phyloP scores from a whole-genome alignment of 2,797 vertebrate species.

The Tapirus indicus region DNA sequence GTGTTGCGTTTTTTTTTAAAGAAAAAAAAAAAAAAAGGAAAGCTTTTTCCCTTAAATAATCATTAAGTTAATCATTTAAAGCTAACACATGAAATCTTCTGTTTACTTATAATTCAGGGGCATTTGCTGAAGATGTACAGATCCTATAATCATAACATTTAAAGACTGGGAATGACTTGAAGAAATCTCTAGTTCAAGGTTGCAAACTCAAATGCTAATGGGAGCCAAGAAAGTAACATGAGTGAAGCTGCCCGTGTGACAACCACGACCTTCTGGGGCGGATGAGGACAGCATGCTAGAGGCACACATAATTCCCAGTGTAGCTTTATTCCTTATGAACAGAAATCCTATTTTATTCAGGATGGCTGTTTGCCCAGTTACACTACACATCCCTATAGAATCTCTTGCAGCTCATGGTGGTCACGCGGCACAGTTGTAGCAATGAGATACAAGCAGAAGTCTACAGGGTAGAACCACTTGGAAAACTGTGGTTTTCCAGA shows the following conservation, averaged over 20 bases:
- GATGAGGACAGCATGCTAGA: too few relatives aligned
- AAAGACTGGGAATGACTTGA: neutral
- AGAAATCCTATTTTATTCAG: neutral
- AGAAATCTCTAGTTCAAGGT: neutral
- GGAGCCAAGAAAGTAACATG: neutral
- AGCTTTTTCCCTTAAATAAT: neutral
- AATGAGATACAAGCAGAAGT: neutral
- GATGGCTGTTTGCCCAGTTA: neutral
- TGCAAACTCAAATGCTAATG: neutral
- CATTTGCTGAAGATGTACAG: neutral
- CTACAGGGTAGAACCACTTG: neutral
- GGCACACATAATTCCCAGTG: accelerated
- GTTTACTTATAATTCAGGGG: neutral
- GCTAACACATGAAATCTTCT: neutral
- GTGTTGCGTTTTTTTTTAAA: neutral
- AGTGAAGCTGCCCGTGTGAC: neutral
- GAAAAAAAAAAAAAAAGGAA: neutral
- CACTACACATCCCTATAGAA: neutral
- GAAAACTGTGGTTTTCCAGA: neutral
- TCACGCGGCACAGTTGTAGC: neutral
- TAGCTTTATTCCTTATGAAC: neutral
- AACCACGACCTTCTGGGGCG: neutral
- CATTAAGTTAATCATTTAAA: constrained; percentile 8
- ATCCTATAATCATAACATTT: neutral
- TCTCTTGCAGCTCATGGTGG: neutral